These are phyloP conservation scores for Danio aesculapii DNA, from an alignment of 2,797 vertebrate species.

Conservation along the genomic window DNA sequence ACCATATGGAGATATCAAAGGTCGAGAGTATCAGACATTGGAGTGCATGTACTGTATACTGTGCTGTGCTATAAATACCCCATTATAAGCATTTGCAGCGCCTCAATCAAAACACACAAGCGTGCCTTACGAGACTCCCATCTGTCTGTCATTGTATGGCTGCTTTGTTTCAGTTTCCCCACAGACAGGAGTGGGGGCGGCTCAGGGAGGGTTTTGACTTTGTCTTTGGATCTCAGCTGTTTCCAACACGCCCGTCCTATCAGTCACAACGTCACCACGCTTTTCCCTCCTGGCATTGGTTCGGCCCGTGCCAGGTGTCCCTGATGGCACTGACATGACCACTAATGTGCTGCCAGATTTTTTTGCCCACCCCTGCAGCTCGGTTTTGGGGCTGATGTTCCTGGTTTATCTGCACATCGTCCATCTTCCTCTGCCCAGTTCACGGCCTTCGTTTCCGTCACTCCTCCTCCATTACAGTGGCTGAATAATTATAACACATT, in stretches of 20 bases:
- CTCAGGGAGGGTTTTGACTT: slow-evolving; percentile 53
- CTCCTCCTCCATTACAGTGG: neutral
- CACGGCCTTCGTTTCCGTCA: neutral
- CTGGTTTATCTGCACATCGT: slow-evolving; percentile 31
- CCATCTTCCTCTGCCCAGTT: slow-evolving; percentile 44
- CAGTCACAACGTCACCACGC: slow-evolving; percentile 54
- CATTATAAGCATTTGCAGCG: slow-evolving; percentile 8
- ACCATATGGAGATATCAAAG: slow-evolving; percentile 23
- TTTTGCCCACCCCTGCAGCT: slow-evolving; percentile 52
- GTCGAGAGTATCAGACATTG: slow-evolving; percentile 21
- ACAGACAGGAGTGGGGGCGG: slow-evolving; percentile 30
- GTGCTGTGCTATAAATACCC: slow-evolving; percentile 24
- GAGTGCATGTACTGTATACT: neutral
- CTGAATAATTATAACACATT: slow-evolving; percentile 28
- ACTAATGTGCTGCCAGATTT: slow-evolving; percentile 63
- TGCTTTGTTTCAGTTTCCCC: slow-evolving; percentile 48
- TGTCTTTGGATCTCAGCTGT: slow-evolving; percentile 59
- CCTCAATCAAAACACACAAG: slow-evolving; percentile 26
- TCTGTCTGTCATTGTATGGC: slow-evolving; percentile 43
- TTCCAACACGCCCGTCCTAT: slow-evolving; percentile 50
- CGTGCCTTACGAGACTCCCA: slow-evolving; percentile 22
- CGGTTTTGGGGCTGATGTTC: slow-evolving; percentile 48
- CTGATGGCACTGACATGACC: slow-evolving; percentile 62
- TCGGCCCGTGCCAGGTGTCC: slow-evolving; percentile 62
- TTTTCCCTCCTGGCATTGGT: slow-evolving; percentile 31